Percentiles rank a stretch among this genome's conserved stretches.
These are phyloP conservation scores for Catalaphyllia jardinei DNA, from an alignment of 64 coral and sea anemone genomes.

Conservation along the genomic window DNA sequence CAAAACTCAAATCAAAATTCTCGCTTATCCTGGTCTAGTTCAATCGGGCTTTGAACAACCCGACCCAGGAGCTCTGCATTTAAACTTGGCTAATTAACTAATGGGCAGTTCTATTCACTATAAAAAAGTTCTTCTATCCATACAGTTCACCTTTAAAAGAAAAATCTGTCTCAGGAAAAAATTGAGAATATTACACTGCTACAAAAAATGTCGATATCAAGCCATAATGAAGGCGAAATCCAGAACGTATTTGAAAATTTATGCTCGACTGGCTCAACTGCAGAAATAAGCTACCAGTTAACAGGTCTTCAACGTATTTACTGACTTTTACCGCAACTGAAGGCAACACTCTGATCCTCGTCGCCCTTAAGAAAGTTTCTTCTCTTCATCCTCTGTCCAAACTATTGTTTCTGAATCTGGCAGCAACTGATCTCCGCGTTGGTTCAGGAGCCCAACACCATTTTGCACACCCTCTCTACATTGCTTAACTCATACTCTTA, in stretches of 20 bases:
- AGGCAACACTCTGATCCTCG: not conserved
- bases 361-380: not conserved
- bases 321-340: not conserved
- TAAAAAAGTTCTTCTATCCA: too few relatives aligned
- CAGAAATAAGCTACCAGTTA: not conserved
- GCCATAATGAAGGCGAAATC: not conserved
- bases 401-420: not conserved
- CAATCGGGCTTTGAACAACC: too few relatives aligned
- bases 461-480: not conserved
- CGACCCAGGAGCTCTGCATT: too few relatives aligned
- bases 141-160: too few relatives aligned
- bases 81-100: too few relatives aligned
- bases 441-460: too few relatives aligned
- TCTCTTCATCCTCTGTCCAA: not conserved
- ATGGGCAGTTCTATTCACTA: too few relatives aligned
- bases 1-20: too few relatives aligned
- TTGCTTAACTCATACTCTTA: not conserved
- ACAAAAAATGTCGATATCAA: not conserved
- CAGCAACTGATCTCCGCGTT: not conserved
- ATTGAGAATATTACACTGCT: too few relatives aligned
- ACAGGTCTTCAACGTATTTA: not conserved
- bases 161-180: too few relatives aligned
- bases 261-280: not conserved
- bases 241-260: not conserved
- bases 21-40: too few relatives aligned